A percentile compares a stretch with the other conserved stretches of the same genome.
Evolutionary conservation across 35 echinoderm and acorn worm genomes (phyloP).

Genomic region (Patiria miniata): DNA sequence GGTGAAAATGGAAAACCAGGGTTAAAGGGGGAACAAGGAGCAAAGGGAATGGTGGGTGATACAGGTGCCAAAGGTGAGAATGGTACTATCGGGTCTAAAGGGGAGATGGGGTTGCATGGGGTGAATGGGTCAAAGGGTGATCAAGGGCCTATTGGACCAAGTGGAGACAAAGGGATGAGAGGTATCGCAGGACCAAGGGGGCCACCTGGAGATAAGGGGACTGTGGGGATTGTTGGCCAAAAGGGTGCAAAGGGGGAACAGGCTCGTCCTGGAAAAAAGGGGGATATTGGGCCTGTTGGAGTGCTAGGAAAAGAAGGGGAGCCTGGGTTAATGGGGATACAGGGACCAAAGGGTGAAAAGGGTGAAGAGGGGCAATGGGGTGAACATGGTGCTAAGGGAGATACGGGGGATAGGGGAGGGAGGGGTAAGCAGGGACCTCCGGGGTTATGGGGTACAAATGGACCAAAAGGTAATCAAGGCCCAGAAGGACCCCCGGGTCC

Average conservation of each 20-base stretch:
- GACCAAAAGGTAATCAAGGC: background rate
- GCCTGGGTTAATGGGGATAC: background rate
- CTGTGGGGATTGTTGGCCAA: background rate
- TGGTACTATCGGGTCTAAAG: background rate
- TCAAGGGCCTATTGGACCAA: background rate
- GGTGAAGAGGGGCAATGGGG: background rate
- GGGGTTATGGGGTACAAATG: background rate
- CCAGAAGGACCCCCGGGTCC: background rate
- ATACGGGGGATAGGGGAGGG: background rate
- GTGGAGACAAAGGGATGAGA: background rate
- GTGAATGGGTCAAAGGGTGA: slow-evolving; percentile 1
- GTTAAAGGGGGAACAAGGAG: background rate
- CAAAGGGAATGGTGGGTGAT: background rate
- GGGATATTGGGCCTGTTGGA: background rate
- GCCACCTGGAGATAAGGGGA: background rate
- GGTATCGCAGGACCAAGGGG: background rate
- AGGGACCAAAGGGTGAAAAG: background rate
- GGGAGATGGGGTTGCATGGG: background rate
- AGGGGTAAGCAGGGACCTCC: slow-evolving; percentile 1
- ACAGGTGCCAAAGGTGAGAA: background rate
- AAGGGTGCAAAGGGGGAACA: background rate
- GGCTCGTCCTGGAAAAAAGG: background rate
- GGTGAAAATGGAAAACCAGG: background rate
- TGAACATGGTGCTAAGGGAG: slow-evolving; percentile 1
- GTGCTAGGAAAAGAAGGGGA: background rate